Evolutionary conservation across 64 coral and sea anemone species (phyloP).

Genomic region (Hydrozoanthus tunicans): DNA sequence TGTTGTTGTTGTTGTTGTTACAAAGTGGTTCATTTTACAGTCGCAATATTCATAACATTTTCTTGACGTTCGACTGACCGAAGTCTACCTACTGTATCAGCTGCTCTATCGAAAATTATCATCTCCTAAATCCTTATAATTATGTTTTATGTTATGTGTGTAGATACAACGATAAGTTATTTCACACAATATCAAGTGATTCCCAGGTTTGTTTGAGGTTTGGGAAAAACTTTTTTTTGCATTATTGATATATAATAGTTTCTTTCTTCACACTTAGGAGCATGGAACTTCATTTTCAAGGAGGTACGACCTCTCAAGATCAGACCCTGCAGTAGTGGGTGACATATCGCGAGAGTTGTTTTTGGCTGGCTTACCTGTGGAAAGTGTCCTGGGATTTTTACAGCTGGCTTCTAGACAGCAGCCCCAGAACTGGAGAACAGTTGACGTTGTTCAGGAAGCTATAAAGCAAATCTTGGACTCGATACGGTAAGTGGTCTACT

Average conservation of each 20-base stretch:
- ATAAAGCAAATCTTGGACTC: constrained; percentile 59
- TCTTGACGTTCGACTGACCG: too few species aligned
- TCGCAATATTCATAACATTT: too few species aligned
- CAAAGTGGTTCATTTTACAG: too few species aligned
- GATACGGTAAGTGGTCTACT: constrained; percentile 49
- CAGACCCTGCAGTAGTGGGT: constrained; percentile 67
- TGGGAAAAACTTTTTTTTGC: too few species aligned
- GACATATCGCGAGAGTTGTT: constrained; percentile 69
- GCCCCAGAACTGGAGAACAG: constrained; percentile 60
- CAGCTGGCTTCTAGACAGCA: constrained; percentile 69
- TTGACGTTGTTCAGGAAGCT: constrained; percentile 64
- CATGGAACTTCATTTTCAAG: constrained; percentile 64
- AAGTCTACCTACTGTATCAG: too few species aligned
- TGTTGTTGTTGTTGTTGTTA: too few species aligned
- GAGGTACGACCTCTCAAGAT: constrained; percentile 83
- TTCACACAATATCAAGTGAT: too few species aligned
- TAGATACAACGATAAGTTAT: too few species aligned
- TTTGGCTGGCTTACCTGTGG: constrained; percentile 59
- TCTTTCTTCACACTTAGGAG: constrained; percentile 54
- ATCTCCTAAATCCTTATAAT: too few species aligned
- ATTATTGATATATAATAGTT: neutral
- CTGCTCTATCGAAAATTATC: too few species aligned
- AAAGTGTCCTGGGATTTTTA: constrained; percentile 65
- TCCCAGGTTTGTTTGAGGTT: too few species aligned
- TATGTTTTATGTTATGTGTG: too few species aligned